Percentiles rank a stretch among this genome's conserved stretches.
phyloP scores from a whole-genome alignment of 2,113 vertebrate species.

The Lipophrys pholis region DNA sequence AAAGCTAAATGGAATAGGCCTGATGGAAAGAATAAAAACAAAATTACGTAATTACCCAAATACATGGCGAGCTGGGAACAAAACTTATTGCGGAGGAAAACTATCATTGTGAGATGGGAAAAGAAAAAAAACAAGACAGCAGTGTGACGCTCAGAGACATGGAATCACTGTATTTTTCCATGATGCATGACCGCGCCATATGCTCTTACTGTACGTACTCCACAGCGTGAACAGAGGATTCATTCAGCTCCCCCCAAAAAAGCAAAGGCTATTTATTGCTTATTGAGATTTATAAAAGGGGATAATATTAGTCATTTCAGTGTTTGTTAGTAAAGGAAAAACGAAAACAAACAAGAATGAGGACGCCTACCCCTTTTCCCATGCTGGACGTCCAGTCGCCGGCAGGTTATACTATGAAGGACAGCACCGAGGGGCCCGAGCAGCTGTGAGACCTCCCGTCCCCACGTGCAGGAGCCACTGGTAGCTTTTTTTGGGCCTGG shows the following conservation, averaged over 20 bases:
- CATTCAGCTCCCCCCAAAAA: neutral
- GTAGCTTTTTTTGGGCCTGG: conserved; percentile 77
- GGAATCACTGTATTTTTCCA: conserved; percentile 36
- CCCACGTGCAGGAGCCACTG: conserved; percentile 66
- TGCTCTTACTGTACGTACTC: conserved; percentile 26
- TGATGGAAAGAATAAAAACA: conserved; percentile 69
- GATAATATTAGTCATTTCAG: too few species aligned
- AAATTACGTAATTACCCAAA: conserved; percentile 68
- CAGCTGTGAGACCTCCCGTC: conserved; percentile 29
- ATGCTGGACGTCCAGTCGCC: conserved; percentile 66
- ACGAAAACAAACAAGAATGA: neutral
- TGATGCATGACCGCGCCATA: conserved; percentile 36
- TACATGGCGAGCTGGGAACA: conserved; percentile 58
- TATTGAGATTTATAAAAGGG: too few species aligned
- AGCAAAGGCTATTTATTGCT: neutral
- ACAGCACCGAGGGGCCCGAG: conserved; percentile 1
- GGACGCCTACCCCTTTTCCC: conserved; percentile 80
- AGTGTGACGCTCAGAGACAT: conserved; percentile 5
- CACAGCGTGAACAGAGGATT: neutral
- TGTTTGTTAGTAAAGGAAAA: neutral
- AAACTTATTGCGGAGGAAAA: conserved; percentile 44
- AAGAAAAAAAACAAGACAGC: neutral
- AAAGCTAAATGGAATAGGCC: conserved; percentile 74
- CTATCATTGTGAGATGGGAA: conserved; percentile 46
- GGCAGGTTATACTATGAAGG: conserved; percentile 54